Conservation (phyloP, 2,797 vertebrate genomes). For the Prionace glauca region DNA sequence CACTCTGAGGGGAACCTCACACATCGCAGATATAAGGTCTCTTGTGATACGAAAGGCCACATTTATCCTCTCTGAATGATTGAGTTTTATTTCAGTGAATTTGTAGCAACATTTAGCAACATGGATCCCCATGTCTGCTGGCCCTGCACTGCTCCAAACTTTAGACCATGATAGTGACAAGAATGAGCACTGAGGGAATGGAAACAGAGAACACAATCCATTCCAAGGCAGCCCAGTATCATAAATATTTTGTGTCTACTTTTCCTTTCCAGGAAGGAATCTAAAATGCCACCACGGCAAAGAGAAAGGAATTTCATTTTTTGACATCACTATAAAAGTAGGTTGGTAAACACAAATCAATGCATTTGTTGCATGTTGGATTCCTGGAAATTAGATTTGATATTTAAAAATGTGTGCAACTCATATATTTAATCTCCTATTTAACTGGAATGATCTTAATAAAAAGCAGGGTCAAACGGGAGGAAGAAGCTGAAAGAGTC, state of each 20-base stretch:
- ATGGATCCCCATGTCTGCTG: neutral
- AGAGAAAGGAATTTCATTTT: too few relatives aligned
- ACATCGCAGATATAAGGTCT: neutral
- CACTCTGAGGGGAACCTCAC: neutral
- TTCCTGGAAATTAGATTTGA: neutral
- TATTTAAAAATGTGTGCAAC: neutral
- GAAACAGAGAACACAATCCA: neutral
- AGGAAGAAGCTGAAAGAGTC: conserved; percentile 41
- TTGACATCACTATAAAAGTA: too few relatives aligned
- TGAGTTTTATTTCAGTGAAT: neutral
- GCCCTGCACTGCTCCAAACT: neutral
- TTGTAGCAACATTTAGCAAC: neutral
- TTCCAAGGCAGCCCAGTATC: neutral
- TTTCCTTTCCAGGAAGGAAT: too few relatives aligned
- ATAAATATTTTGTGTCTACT: neutral
- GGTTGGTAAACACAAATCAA: neutral
- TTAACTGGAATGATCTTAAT: neutral
- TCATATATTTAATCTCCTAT: neutral
- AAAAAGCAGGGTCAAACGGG: conserved; percentile 48
- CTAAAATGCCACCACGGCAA: too few relatives aligned
- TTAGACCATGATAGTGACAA: neutral
- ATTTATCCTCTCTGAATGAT: neutral
- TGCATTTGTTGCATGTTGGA: neutral
- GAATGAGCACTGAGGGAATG: neutral
- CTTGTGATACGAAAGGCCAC: neutral